Evolutionary conservation across 2,797 vertebrate genomes (phyloP).

Genomic region (Tamandua tetradactyla): DNA sequence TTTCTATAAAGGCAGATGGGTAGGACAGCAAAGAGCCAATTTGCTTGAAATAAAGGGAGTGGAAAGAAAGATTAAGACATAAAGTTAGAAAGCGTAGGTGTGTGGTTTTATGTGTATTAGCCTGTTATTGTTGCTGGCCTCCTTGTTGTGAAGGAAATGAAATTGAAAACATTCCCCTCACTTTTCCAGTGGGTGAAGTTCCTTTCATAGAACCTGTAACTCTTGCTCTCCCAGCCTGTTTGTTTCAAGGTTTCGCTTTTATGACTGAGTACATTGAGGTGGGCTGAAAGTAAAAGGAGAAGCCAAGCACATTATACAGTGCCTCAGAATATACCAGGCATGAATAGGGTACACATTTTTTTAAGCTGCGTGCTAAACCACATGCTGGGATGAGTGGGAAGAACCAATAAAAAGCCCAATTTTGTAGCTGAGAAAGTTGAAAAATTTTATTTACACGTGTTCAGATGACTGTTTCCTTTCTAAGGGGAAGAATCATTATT

Average conservation of each 20-base stretch:
- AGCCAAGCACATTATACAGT: background rate
- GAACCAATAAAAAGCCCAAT: background rate
- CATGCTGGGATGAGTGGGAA: background rate
- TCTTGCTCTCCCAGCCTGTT: background rate
- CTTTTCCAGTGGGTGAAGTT: background rate
- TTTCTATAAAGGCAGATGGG: background rate
- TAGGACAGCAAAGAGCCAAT: background rate
- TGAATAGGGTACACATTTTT: background rate
- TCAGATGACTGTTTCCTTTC: background rate
- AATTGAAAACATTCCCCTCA: background rate
- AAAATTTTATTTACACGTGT: background rate
- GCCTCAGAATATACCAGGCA: background rate
- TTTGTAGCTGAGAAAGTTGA: background rate
- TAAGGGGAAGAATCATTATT: background rate
- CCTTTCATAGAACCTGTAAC: background rate
- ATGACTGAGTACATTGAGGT: background rate
- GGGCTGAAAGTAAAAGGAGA: background rate
- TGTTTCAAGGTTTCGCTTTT: constrained; percentile 10
- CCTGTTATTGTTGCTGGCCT: background rate
- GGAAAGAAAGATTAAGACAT: background rate
- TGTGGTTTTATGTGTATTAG: background rate
- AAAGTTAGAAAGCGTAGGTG: background rate
- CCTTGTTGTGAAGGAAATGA: background rate
- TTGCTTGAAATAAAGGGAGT: background rate
- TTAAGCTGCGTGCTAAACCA: background rate